phyloP scores from a whole-genome alignment of 1,140 invertebrate genomes.

The Ylistrum balloti region DNA sequence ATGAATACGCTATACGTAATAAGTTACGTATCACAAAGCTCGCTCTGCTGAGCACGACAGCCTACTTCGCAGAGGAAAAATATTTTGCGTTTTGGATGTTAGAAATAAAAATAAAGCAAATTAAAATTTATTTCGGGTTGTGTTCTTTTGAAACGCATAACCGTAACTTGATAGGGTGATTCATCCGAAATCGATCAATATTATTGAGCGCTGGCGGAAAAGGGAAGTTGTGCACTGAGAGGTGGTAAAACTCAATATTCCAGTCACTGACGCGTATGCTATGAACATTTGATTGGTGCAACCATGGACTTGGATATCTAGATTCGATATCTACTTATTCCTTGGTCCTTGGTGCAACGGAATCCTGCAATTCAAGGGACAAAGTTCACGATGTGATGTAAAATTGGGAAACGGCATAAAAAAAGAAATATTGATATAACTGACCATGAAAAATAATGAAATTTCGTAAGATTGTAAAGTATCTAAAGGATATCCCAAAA shows the following conservation, averaged over 20 bases:
- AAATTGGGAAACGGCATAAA: too few species aligned
- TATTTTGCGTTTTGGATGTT: too few species aligned
- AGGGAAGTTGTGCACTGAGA: background rate
- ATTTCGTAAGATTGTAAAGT: too few species aligned
- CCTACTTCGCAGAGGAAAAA: background rate
- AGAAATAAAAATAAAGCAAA: background rate
- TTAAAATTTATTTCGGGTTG: too few species aligned
- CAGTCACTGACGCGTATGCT: background rate
- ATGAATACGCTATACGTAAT: background rate
- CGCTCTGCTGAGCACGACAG: background rate
- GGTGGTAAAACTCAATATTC: background rate
- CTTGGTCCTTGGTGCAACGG: too few species aligned
- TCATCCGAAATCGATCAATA: conserved; percentile 9
- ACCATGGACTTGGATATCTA: too few species aligned
- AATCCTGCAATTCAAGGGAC: too few species aligned
- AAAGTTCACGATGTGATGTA: too few species aligned
- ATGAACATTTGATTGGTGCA: background rate
- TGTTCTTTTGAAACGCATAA: background rate
- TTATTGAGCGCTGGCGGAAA: background rate
- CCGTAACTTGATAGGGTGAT: background rate
- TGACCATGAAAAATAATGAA: too few species aligned
- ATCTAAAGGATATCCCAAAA: too few species aligned
- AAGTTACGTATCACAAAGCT: background rate
- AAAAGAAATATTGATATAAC: too few species aligned
- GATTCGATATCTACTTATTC: too few species aligned